phyloP scores from a whole-genome alignment of 2,888 invertebrate species.

The Drosophila siamana region DNA sequence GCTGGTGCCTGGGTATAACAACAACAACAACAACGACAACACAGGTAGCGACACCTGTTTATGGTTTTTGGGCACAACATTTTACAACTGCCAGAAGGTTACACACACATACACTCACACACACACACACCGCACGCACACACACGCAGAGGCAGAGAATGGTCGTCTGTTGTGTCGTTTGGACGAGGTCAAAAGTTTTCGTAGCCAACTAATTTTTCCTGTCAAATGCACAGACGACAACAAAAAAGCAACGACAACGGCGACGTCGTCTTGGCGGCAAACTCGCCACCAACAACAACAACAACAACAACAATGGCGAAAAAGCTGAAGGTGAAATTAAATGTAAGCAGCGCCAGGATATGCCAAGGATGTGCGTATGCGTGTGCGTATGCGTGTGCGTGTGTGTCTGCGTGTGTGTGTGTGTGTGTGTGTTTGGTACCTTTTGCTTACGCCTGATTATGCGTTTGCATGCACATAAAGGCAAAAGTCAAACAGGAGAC shows the following conservation, averaged over 20 bases:
- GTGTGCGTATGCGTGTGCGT: no score
- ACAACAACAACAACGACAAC: no score
- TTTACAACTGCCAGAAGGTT: conserved; percentile 72
- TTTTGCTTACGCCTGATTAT: conserved; percentile 76
- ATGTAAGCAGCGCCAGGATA: conserved; percentile 73
- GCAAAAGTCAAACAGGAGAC: conserved; percentile 78
- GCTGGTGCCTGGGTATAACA: conserved; percentile 42
- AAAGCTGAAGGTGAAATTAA: conserved; percentile 76
- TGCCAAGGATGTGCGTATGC: conserved; percentile 61
- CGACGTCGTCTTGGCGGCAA: conserved; percentile 59
- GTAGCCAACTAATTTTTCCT: conserved; percentile 81
- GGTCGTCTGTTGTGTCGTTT: conserved; percentile 67
- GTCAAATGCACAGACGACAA: conserved; percentile 79
- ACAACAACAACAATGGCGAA: conserved; percentile 16
- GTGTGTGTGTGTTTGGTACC: conserved; percentile 27
- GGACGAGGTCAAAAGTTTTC: conserved; percentile 76
- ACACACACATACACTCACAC: no score
- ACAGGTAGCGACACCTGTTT: conserved; percentile 73
- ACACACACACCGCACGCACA: no score
- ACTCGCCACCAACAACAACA: conserved; percentile 54
- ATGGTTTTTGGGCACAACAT: conserved; percentile 75
- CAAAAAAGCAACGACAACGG: conserved; percentile 30
- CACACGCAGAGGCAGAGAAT: conserved; percentile 5
- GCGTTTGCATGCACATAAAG: conserved; percentile 80
- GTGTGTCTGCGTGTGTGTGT: no score